Conservation (phyloP, 2,113 vertebrate species). For the Lagopus leucura region DNA sequence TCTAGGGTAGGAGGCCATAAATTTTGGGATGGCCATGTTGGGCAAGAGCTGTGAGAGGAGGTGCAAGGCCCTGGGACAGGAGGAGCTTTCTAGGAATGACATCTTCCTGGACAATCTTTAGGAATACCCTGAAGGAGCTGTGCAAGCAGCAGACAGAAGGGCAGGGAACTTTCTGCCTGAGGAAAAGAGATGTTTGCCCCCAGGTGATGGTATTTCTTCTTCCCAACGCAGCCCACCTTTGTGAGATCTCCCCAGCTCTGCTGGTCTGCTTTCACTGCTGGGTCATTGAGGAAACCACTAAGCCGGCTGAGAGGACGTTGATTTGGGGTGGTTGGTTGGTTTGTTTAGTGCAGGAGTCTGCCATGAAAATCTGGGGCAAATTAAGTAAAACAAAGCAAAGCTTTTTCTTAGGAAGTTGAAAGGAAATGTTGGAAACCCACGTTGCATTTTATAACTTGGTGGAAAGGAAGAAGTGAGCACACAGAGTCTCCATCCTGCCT, state of each 20-base stretch:
- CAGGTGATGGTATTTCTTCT: neutral
- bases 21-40: neutral
- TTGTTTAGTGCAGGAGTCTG: slow-evolving; percentile 1
- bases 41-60: neutral
- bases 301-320: neutral
- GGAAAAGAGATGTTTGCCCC: neutral
- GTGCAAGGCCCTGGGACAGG: neutral
- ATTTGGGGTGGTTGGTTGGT: slow-evolving; percentile 6
- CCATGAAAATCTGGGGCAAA: slow-evolving; percentile 42
- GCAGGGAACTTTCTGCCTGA: neutral
- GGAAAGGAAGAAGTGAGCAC: neutral
- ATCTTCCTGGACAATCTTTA: neutral
- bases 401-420: slow-evolving; percentile 4
- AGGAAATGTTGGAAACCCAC: neutral
- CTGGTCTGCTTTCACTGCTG: neutral
- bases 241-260: neutral
- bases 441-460: neutral
- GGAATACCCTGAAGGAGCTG: neutral
- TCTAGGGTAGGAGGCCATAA: neutral
- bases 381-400: slow-evolving; percentile 33
- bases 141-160: fast-evolving
- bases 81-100: slow-evolving; percentile 18
- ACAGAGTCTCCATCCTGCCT: neutral
- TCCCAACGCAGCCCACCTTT: neutral
- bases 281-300: slow-evolving; percentile 18